Base-by-base conservation (phyloP, 2,888 invertebrate species). In the Macrophya alboannulata region DNA sequence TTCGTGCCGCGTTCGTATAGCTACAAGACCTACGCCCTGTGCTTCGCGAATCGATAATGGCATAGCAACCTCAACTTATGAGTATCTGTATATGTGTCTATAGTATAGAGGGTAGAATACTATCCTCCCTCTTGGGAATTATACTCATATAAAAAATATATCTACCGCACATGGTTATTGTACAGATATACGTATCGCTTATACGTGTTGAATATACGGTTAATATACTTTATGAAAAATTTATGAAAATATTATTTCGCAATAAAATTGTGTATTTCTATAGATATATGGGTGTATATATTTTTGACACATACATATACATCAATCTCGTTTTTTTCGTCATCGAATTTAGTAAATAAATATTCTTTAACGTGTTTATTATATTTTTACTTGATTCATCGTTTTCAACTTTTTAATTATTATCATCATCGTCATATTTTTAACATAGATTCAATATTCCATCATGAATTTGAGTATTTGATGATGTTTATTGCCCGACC, bases 41-140 rank as follows among this genome's bases (percentile, higher is more conserved):
- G 81, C 79, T 77, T 86, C 85, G 88, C 85, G 82, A 90, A 91
- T 91, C 91, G 89, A 91, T 91, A 91, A 86, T 88, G 89, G 89
- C 91, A 90, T 90, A 88, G 90, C 89, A 91, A 91, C 91, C 86
- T 88, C 86, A 85, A 59, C 71, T 74, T 87, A 62, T 31, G 48
- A 45, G 40, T 55, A 48, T 37, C n/a, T 68, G 25, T 45, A 77
- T 25, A 37, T 84, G 10, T 51, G 72, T 51, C 31, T 77, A 43
- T n/a, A 21, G 25, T 21, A 48, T 31, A 51, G 51, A 51, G 12
- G 76, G n/a, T 37, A 9, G n/a, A 72, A 37, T 37, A 71, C 37
- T 31, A 4, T 65, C 31, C 12, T 68, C 4, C 4, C 12, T 62
- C 25, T 62, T 10, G 25, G 62, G 21, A 2, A 68, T 68, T 3